phyloP scores from a whole-genome alignment of 2,113 vertebrate genomes.

The Calonectris borealis region DNA sequence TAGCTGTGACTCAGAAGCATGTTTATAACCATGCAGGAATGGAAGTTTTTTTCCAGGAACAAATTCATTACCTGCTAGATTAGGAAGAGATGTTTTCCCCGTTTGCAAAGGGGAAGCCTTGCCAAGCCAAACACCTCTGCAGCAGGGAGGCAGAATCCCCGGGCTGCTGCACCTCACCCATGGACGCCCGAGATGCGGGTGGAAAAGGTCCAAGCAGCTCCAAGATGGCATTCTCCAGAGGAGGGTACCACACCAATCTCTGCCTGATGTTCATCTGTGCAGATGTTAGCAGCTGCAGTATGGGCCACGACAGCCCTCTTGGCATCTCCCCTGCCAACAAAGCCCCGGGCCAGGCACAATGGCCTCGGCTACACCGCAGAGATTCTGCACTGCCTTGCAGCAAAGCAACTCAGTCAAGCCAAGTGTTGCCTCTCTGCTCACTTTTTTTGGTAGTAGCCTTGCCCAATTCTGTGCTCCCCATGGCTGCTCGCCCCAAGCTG shows the following conservation, averaged over 20 bases:
- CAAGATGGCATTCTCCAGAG: background rate
- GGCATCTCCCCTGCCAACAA: background rate
- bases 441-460: background rate
- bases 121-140: background rate
- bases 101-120: background rate
- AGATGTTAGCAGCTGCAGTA: background rate
- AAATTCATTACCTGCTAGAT: background rate
- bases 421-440: background rate
- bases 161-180: background rate
- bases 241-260: background rate
- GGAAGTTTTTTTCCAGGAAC: background rate
- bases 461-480: accelerated
- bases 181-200: accelerated
- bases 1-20: constrained; percentile 37
- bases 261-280: background rate
- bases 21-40: constrained; percentile 1
- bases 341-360: background rate
- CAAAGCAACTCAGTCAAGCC: background rate
- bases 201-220: background rate
- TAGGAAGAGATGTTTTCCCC: background rate
- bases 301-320: background rate
- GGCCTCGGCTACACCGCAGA: background rate
- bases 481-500: background rate
- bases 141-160: background rate
- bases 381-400: background rate